Conservation (phyloP, 2,797 vertebrate species). For the Syncerus caffer region DNA sequence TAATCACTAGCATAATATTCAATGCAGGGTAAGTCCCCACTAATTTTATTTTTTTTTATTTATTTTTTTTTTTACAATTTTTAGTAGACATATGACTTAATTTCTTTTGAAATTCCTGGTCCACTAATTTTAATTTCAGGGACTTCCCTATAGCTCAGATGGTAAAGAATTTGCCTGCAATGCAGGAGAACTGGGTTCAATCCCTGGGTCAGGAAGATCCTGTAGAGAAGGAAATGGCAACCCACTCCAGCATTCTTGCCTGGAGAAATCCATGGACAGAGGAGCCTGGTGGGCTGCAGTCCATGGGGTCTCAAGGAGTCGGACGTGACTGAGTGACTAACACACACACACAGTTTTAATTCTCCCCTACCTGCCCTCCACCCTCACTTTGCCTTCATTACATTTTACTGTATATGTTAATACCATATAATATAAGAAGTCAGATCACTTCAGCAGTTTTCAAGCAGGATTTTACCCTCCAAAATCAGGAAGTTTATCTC, state of each 20-base stretch:
- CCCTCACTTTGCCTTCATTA: neutral
- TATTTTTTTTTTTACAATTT: no score
- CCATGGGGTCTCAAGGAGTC: neutral
- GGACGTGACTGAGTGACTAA: neutral
- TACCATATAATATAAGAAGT: neutral
- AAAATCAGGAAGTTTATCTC: neutral
- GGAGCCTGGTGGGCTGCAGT: neutral
- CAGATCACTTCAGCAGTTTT: neutral
- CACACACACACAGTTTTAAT: neutral
- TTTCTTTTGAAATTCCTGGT: no score
- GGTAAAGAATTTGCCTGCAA: neutral
- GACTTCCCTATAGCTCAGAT: neutral
- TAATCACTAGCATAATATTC: neutral
- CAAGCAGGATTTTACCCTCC: neutral
- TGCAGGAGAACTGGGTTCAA: neutral
- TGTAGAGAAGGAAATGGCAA: neutral
- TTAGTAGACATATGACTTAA: no score
- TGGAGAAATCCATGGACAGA: neutral
- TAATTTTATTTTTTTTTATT: no score
- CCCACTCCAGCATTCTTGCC: neutral
- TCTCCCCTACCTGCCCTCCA: no score
- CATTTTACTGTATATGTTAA: neutral
- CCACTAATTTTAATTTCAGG: neutral
- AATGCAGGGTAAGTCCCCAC: neutral
- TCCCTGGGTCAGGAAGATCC: neutral